These are phyloP conservation scores for Macrosoma leucophasiata DNA, from an alignment of 2,888 invertebrate genomes.

Conservation along the genomic window DNA sequence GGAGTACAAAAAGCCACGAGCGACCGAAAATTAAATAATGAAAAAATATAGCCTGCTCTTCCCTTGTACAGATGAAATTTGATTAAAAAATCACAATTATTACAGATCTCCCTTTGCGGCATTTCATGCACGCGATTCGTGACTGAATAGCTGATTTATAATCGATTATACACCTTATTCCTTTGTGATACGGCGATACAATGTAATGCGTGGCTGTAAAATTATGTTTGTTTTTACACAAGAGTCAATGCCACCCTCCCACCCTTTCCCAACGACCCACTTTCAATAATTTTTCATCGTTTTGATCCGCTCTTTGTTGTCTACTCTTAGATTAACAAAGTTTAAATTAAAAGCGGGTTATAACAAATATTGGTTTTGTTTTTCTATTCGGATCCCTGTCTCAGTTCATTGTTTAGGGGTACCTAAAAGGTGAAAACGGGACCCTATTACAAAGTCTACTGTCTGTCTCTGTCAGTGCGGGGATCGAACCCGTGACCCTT, in stretches of 20 bases:
- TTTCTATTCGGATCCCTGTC: no score
- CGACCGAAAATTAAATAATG: conserved; percentile 74
- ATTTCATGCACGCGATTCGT: conserved; percentile 40
- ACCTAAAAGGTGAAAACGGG: no score
- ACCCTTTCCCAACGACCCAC: conserved; percentile 53
- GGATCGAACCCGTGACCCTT: no score
- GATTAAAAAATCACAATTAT: conserved; percentile 78
- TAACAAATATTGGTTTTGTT: conserved; percentile 54
- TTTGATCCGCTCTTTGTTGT: conserved; percentile 72
- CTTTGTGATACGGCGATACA: conserved; percentile 14
- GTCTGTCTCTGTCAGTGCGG: no score
- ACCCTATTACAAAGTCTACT: no score
- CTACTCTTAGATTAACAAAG: conserved; percentile 72
- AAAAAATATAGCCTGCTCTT: conserved; percentile 73
- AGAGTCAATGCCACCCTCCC: conserved; percentile 60
- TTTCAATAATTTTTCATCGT: conserved; percentile 76
- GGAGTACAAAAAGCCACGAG: conserved; percentile 61
- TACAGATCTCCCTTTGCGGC: conserved; percentile 60
- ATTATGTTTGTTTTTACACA: conserved; percentile 45
- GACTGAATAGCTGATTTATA: conserved; percentile 15
- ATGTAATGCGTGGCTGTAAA: conserved; percentile 26
- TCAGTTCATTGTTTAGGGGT: no score
- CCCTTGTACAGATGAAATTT: conserved; percentile 75
- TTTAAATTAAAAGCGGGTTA: conserved; percentile 68
- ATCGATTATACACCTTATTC: conserved; percentile 27